Conservation (phyloP, 2,113 vertebrate genomes). For the Campylomormyrus numenius region DNA sequence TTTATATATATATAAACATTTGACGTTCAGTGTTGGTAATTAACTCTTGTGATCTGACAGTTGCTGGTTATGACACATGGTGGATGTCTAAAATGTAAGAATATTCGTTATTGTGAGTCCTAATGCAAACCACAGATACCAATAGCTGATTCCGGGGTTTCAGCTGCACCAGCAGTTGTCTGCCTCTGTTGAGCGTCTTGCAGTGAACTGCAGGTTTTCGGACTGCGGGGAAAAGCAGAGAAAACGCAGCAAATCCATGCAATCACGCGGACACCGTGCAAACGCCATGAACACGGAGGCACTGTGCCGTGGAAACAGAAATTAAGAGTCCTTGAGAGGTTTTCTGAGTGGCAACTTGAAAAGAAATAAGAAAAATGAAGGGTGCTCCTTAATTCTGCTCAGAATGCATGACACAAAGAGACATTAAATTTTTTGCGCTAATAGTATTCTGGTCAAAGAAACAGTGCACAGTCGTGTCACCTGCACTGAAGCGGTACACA, state of each 20-base stretch:
- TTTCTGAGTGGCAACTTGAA: background rate
- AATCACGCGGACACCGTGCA: background rate
- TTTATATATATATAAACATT: background rate
- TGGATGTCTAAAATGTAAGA: background rate
- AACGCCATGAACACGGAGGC: background rate
- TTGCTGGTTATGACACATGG: background rate
- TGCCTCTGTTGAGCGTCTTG: background rate
- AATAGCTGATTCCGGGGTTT: background rate
- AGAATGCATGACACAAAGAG: background rate
- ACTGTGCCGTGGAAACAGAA: background rate
- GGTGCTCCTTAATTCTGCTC: background rate
- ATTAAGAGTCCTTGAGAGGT: background rate
- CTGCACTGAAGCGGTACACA: background rate
- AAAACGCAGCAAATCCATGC: background rate
- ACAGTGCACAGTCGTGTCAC: background rate
- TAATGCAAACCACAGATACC: background rate
- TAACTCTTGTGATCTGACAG: background rate
- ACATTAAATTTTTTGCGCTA: background rate
- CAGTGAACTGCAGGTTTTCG: no score
- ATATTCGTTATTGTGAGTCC: background rate
- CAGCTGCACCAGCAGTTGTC: background rate
- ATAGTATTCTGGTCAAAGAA: background rate
- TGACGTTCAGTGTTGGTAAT: background rate
- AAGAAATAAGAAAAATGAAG: background rate
- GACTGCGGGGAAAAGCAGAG: background rate